These are phyloP conservation scores for Micrastur ruficollis DNA, from an alignment of 2,797 vertebrate species.

Conservation along the genomic window DNA sequence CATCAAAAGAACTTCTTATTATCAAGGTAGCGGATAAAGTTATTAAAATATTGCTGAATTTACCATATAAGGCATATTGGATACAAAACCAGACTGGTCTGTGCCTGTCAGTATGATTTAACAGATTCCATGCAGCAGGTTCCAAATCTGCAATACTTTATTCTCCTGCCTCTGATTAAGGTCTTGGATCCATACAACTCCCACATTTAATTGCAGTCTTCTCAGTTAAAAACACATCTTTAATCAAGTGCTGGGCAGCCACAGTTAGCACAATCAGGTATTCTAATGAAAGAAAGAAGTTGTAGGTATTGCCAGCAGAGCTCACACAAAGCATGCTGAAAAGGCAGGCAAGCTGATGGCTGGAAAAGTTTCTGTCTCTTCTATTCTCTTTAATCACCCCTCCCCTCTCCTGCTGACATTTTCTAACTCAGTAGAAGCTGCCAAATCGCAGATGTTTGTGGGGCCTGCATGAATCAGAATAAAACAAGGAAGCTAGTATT, in stretches of 20 bases:
- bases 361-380: slow-evolving; percentile 47
- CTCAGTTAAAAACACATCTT: neutral
- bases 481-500: slow-evolving; percentile 40
- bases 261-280: neutral
- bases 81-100: neutral
- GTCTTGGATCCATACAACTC: neutral
- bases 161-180: neutral
- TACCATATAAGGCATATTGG: neutral
- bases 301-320: slow-evolving; percentile 31
- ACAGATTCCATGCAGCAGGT: neutral
- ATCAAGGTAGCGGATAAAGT: neutral
- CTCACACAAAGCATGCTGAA: neutral
- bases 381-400: slow-evolving; percentile 22
- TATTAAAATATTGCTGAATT: neutral
- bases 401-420: slow-evolving; percentile 24
- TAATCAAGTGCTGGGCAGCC: slow-evolving; percentile 14
- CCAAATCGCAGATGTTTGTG: slow-evolving; percentile 38
- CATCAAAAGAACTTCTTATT: neutral
- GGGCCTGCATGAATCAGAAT: neutral
- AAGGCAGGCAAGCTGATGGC: neutral
- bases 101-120: neutral
- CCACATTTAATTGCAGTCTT: neutral
- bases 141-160: slow-evolving; percentile 3
- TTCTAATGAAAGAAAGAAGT: slow-evolving; percentile 8
- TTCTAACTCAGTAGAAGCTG: slow-evolving; percentile 23